Evolutionary conservation across 35 echinoderm and acorn worm genomes (phyloP), one percentile per base, ranked within the genome.

Genomic region (Apostichopus parvimensis): DNA sequence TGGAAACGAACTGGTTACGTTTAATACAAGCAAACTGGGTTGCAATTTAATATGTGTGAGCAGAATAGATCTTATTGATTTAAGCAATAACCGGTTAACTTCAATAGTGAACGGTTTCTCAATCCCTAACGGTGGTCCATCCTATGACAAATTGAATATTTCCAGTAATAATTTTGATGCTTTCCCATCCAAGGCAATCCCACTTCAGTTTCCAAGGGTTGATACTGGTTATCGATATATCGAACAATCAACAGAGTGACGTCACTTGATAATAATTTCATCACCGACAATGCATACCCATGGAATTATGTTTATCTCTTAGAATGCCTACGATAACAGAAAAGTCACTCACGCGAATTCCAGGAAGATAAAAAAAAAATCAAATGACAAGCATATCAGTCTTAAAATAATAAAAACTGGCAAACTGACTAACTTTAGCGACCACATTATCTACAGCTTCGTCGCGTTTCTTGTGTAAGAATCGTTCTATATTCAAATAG

Each of bases 161-260:
- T 88, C 86, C 10, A 15, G 28, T 17, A 73, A 88, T 64, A 72
- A 72, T 57, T 73, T 88, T 15, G 61, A 21, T 54, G n/a, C 52
- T 8, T 88, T 73, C 25, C 86, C 86, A n/a, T 12, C 21, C 9
- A 88, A 88, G 34, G 86, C 86, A 54, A 10, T 88, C 3, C 86
- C 86, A 23, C 5, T 28, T 34, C 6, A 88, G 24, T 88, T 88
- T 8, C 0, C 22, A 25, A 60, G 68, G 7, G 62, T 45, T 88
- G 17, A 21, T 11, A 0, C 28, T 73, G 18, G 22, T 66, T 54
- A 88, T 75, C 18, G 86, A 88, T 72, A 88, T 88, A 66, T 88
- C 86, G 23, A 72, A 54, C 62, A 88, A 88, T 66, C 86, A 73
- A 13, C 62, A 45, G 34, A 45, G 34, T 88, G 61, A 88, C 86